These are phyloP conservation scores for Colossoma macropomum DNA, from an alignment of 2,113 vertebrate species.

Conservation along the genomic window DNA sequence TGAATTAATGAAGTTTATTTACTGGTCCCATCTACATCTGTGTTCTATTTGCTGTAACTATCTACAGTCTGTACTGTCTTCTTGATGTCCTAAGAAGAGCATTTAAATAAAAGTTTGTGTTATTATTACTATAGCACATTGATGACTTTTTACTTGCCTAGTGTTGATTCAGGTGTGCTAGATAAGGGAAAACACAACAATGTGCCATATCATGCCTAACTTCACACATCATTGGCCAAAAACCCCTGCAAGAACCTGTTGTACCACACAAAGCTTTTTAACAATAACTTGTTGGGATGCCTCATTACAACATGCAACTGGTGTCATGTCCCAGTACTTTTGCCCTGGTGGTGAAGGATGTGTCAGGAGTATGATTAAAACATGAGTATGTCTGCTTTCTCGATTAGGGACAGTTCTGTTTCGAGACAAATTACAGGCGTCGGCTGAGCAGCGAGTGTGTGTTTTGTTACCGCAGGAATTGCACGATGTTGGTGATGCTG, in stretches of 20 bases:
- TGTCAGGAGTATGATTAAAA: neutral
- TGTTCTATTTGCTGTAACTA: too few species aligned
- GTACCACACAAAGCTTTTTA: neutral
- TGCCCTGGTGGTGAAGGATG: neutral
- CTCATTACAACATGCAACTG: neutral
- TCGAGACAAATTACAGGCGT: neutral
- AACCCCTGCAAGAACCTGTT: neutral
- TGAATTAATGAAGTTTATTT: too few species aligned
- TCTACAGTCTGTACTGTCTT: too few species aligned
- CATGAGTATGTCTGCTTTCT: neutral
- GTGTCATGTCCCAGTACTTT: conserved; percentile 21
- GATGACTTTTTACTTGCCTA: too few species aligned
- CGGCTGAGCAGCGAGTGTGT: neutral
- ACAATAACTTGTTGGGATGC: neutral
- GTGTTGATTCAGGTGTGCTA: neutral
- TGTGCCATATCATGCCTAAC: neutral
- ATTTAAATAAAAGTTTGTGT: too few species aligned
- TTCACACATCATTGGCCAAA: neutral
- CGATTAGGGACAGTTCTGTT: neutral
- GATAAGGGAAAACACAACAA: neutral
- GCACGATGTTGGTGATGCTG: neutral
- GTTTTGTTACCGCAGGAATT: neutral
- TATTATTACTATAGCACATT: too few species aligned
- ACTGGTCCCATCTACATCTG: too few species aligned
- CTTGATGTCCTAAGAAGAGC: too few species aligned